Percentiles rank a stretch among this genome's conserved stretches.
Evolutionary conservation across 1,140 invertebrate species (phyloP).

Genomic region (Macrotrachela quadricornifera): DNA sequence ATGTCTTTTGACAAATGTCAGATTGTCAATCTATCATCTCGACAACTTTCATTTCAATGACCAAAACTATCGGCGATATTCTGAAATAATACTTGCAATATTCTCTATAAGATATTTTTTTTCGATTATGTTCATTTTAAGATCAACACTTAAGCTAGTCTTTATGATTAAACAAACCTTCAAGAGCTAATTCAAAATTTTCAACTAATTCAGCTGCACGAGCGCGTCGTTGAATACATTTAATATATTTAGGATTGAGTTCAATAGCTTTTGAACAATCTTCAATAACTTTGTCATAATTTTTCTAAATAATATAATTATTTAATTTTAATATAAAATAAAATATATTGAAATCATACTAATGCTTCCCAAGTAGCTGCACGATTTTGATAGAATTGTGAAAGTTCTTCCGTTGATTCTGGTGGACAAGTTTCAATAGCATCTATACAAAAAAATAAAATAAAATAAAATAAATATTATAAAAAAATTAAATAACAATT

Average conservation of each 20-base stretch:
- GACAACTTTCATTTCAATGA: too few relatives aligned
- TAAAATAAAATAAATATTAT: too few relatives aligned
- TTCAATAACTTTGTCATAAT: slow-evolving; percentile 55
- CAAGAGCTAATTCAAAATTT: slow-evolving; percentile 52
- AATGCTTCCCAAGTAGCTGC: slow-evolving; percentile 79
- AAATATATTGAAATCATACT: slow-evolving; percentile 28
- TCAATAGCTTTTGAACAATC: slow-evolving; percentile 66
- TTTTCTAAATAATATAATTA: slow-evolving; percentile 37
- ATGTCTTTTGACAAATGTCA: too few relatives aligned
- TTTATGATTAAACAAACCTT: too few relatives aligned
- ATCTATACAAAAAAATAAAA: too few relatives aligned
- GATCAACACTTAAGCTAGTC: too few relatives aligned
- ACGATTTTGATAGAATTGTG: slow-evolving; percentile 81
- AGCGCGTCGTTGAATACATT: slow-evolving; percentile 60
- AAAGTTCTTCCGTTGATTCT: slow-evolving; percentile 47
- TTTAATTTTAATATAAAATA: not conserved
- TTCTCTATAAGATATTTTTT: too few relatives aligned
- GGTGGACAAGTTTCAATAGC: slow-evolving; percentile 62
- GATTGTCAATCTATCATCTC: too few relatives aligned
- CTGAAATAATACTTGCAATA: too few relatives aligned
- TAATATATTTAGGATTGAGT: slow-evolving; percentile 62
- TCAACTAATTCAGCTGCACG: slow-evolving; percentile 55
- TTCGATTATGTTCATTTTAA: too few relatives aligned
- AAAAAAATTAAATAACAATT: too few relatives aligned
- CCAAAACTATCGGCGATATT: too few relatives aligned